Evolutionary conservation across 2,888 invertebrate genomes (phyloP).

Genomic region (Lampropteryx suffumata): DNA sequence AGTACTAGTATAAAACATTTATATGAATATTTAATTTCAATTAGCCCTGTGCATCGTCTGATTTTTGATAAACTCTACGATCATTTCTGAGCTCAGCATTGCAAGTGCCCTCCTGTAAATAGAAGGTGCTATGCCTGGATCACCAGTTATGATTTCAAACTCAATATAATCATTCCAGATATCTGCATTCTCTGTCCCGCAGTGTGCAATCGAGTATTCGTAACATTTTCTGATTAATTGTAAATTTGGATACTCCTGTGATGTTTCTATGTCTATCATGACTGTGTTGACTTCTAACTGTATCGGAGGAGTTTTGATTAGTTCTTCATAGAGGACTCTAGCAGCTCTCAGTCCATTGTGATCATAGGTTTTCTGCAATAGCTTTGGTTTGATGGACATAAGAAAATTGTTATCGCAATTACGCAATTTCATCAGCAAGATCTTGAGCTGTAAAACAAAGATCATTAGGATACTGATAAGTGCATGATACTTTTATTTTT

Average conservation of each 20-base stretch:
- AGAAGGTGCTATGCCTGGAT: conserved; percentile 76
- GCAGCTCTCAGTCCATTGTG: conserved; percentile 80
- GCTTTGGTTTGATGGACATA: conserved; percentile 82
- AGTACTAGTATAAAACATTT: not conserved
- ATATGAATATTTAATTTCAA: conserved; percentile 14
- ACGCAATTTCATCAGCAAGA: conserved; percentile 63
- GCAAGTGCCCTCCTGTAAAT: conserved; percentile 85
- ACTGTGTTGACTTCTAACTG: conserved; percentile 84
- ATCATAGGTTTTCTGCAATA: conserved; percentile 82
- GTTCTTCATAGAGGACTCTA: conserved; percentile 83
- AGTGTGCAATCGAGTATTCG: conserved; percentile 85
- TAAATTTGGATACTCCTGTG: conserved; percentile 67
- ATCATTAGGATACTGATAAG: not conserved
- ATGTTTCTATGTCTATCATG: conserved; percentile 83
- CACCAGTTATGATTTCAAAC: conserved; percentile 86
- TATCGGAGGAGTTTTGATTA: conserved; percentile 83
- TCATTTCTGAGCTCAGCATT: conserved; percentile 77
- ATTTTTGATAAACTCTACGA: conserved; percentile 79
- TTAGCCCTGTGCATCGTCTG: conserved; percentile 51
- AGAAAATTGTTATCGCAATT: conserved; percentile 76
- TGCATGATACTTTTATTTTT: no score
- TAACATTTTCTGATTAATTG: conserved; percentile 83
- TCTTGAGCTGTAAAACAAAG: conserved; percentile 57
- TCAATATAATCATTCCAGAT: conserved; percentile 89
- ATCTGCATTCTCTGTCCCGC: conserved; percentile 85